Conservation (phyloP, 2,113 vertebrate species). For the Chaetodon auriga region DNA sequence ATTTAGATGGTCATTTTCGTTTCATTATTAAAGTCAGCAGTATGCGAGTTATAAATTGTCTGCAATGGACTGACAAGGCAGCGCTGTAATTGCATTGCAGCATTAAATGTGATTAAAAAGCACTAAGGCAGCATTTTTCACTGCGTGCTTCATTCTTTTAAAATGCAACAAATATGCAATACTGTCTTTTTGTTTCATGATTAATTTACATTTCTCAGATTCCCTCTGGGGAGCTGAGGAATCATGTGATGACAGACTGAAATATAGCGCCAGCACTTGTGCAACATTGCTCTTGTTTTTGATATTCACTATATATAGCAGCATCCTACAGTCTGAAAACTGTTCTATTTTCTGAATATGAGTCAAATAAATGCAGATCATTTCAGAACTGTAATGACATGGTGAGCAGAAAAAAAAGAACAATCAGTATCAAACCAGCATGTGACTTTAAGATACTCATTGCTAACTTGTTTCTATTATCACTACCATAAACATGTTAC, state of each 20-base stretch:
- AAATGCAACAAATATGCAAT: constrained; percentile 20
- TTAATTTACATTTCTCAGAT: constrained; percentile 26
- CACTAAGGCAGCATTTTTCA: constrained; percentile 16
- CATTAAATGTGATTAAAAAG: constrained; percentile 35
- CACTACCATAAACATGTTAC: too few relatives aligned
- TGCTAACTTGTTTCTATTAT: too few relatives aligned
- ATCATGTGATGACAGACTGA: not conserved
- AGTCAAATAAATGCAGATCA: not conserved
- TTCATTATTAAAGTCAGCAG: constrained; percentile 1
- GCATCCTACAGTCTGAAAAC: not conserved
- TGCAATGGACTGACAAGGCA: constrained; percentile 7
- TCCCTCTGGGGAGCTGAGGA: not conserved
- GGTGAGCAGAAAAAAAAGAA: not conserved
- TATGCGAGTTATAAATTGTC: constrained; percentile 21
- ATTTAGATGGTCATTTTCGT: constrained; percentile 17
- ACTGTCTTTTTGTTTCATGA: constrained; percentile 2
- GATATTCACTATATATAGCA: not conserved
- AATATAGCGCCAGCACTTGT: not conserved
- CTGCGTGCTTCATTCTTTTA: constrained; percentile 12
- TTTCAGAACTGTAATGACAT: not conserved
- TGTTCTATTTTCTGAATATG: not conserved
- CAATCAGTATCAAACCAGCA: not conserved
- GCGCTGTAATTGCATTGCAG: constrained; percentile 25
- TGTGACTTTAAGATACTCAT: not conserved
- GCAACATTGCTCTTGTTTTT: not conserved